A percentile compares a stretch with the other conserved stretches of the same genome.
Conservation (phyloP, 1,140 invertebrate species). For the Forficula auricularia region DNA sequence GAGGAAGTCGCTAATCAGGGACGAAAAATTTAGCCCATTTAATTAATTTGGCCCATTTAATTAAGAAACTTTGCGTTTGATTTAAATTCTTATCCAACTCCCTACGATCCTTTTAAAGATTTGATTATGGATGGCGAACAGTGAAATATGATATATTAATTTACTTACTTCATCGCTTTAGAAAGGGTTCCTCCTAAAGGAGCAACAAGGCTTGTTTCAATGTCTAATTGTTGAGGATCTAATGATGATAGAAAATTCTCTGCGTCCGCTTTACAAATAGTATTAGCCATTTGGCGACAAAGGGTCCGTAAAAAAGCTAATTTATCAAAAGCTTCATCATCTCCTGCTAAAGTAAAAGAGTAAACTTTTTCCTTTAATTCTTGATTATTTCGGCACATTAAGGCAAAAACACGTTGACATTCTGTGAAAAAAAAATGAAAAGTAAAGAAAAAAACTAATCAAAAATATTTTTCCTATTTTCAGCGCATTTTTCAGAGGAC, state of each 20-base stretch:
- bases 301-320: constrained; percentile 57
- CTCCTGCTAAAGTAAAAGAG: constrained; percentile 67
- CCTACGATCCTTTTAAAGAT: no score
- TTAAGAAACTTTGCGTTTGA: no score
- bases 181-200: constrained; percentile 51
- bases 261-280: constrained; percentile 63
- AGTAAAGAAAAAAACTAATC: no score
- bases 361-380: constrained; percentile 75
- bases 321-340: constrained; percentile 65
- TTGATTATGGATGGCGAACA: no score
- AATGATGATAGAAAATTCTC: constrained; percentile 56
- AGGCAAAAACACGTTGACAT: constrained; percentile 73
- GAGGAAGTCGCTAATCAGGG: no score
- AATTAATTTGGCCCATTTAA: no score
- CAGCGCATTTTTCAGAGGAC: no score
- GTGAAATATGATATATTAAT: no score
- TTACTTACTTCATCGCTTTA: constrained; percentile 55
- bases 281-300: constrained; percentile 75
- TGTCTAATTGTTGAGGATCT: constrained; percentile 62
- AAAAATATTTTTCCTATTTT: no score
- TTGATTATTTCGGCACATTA: constrained; percentile 63
- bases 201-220: constrained; percentile 66
- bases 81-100: no score
- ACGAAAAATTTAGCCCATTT: no score
- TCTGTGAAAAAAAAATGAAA: constrained; percentile 38